Conservation (phyloP, 2,113 vertebrate species). For the Oreochromis niloticus region DNA sequence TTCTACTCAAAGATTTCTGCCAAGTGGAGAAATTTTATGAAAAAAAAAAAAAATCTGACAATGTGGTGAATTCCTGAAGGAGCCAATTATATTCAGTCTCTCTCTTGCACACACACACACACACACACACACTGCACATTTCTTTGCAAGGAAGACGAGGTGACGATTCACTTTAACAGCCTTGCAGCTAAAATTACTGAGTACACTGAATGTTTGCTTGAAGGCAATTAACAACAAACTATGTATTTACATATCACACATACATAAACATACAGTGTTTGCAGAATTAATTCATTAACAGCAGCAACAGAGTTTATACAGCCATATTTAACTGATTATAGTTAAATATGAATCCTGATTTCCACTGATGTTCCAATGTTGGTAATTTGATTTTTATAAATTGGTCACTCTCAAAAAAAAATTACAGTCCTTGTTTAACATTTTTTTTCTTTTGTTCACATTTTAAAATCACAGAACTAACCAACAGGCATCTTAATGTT, state of each 20-base stretch:
- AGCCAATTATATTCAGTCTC: constrained; percentile 28
- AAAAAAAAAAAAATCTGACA: background rate
- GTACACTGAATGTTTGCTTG: background rate
- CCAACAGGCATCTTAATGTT: background rate
- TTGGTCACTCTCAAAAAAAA: background rate
- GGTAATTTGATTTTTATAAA: background rate
- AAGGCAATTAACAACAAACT: background rate
- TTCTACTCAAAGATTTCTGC: background rate
- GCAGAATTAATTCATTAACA: background rate
- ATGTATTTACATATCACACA: background rate
- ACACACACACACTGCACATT: background rate
- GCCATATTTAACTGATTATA: background rate
- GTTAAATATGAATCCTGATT: background rate
- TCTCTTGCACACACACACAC: background rate
- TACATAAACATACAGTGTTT: background rate
- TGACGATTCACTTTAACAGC: background rate
- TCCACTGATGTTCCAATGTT: background rate
- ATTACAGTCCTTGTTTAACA: no score
- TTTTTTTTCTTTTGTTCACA: background rate
- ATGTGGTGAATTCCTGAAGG: background rate
- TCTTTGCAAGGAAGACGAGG: background rate
- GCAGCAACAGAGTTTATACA: background rate
- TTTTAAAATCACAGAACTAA: background rate
- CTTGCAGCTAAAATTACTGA: background rate
- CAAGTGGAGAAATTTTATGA: background rate